These are phyloP conservation scores for Centrocercus urophasianus DNA, from an alignment of 2,113 vertebrate genomes.

Conservation along the genomic window DNA sequence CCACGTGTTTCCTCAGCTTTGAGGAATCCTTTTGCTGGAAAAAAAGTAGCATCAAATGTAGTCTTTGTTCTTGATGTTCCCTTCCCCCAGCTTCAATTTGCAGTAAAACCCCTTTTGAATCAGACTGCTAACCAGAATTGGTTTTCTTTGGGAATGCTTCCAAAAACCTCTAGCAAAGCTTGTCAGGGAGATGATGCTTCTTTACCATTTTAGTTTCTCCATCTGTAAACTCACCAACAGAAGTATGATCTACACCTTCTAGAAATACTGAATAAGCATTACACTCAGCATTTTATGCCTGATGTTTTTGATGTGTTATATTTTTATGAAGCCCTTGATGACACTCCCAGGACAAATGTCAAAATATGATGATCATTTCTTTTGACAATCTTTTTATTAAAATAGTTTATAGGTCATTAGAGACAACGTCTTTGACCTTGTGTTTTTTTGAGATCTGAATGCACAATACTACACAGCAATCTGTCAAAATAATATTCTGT, in stretches of 20 bases:
- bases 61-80: rapidly evolving
- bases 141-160: not conserved
- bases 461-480: slow-evolving; percentile 9
- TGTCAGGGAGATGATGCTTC: not conserved
- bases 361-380: slow-evolving; percentile 60
- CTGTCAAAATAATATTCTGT: slow-evolving; percentile 62
- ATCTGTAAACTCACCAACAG: not conserved
- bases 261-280: not conserved
- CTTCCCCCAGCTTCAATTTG: not conserved
- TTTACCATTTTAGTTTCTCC: not conserved
- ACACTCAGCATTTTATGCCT: not conserved
- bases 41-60: not conserved
- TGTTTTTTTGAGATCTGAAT: slow-evolving; percentile 24
- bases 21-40: not conserved
- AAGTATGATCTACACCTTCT: not conserved
- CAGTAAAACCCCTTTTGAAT: not conserved
- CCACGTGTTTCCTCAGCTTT: not conserved
- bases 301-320: slow-evolving; percentile 10
- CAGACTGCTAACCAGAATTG: not conserved
- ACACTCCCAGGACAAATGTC: slow-evolving; percentile 50
- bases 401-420: slow-evolving; percentile 5
- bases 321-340: not conserved
- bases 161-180: not conserved
- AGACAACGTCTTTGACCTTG: slow-evolving; percentile 55
- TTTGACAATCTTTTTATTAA: slow-evolving; percentile 64